phyloP scores from a whole-genome alignment of 2,113 vertebrate genomes.

The Psittacula cyanocephala region DNA sequence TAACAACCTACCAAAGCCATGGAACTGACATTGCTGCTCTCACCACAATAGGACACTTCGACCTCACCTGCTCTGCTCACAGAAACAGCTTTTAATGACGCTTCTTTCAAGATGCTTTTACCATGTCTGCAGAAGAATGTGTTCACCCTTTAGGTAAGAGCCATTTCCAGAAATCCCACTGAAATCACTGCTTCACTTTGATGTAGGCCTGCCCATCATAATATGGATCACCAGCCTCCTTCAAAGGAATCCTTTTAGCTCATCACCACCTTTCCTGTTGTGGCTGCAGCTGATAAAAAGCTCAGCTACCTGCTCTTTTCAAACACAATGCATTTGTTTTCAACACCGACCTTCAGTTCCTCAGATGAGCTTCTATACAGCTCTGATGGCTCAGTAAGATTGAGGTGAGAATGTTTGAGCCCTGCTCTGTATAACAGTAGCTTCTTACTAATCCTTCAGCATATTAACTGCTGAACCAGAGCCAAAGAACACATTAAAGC shows the following conservation, averaged over 20 bases:
- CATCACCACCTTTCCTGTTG: background rate
- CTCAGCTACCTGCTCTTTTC: background rate
- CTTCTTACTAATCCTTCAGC: background rate
- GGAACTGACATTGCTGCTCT: background rate
- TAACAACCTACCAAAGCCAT: background rate
- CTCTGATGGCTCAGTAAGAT: background rate
- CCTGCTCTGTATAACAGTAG: background rate
- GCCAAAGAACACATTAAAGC: conserved; percentile 22
- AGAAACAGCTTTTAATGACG: background rate
- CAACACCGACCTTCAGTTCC: fast-evolving
- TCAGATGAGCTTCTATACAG: background rate
- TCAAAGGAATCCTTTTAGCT: background rate
- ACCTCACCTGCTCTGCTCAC: background rate
- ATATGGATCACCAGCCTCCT: background rate
- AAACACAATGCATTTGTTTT: background rate
- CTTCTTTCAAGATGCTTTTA: background rate
- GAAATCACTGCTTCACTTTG: background rate
- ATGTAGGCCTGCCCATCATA: background rate
- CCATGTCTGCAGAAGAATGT: fast-evolving
- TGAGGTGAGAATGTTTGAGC: background rate
- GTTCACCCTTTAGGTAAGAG: background rate
- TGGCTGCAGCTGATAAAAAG: background rate
- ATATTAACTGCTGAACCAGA: background rate
- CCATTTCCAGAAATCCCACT: background rate
- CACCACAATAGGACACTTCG: background rate